Conservation (phyloP, 1,140 invertebrate species). For the Nasonia longicornis region DNA sequence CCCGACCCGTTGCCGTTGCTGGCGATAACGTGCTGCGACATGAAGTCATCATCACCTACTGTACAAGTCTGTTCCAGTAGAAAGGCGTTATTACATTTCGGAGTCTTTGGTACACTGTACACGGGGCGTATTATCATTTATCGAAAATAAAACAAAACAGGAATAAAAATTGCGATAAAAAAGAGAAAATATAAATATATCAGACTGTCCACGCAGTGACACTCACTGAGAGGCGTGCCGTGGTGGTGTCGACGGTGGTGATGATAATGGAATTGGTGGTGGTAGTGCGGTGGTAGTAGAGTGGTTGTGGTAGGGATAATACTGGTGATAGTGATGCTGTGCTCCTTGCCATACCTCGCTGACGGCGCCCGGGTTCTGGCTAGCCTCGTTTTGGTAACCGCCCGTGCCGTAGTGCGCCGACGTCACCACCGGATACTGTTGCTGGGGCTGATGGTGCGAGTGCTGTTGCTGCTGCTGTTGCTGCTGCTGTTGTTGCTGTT, state of each 20-base stretch:
- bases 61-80: slow-evolving; percentile 43
- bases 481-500: slow-evolving; percentile 54
- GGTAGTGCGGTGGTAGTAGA: slow-evolving; percentile 76
- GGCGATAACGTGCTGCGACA: slow-evolving; percentile 64
- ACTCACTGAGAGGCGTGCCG: slow-evolving; percentile 74
- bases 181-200: slow-evolving; percentile 40
- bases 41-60: slow-evolving; percentile 47
- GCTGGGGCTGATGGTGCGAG: slow-evolving; percentile 50
- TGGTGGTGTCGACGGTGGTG: slow-evolving; percentile 74
- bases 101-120: background rate
- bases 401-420: slow-evolving; percentile 59
- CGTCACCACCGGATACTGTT: slow-evolving; percentile 61
- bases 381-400: slow-evolving; percentile 50
- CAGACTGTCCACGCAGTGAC: slow-evolving; percentile 58
- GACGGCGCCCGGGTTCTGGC: slow-evolving; percentile 60
- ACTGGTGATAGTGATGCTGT: slow-evolving; percentile 74
- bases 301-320: slow-evolving; percentile 74
- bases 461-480: slow-evolving; percentile 55
- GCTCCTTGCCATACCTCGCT: slow-evolving; percentile 76
- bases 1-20: slow-evolving; percentile 61
- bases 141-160: background rate
- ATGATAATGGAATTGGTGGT: slow-evolving; percentile 75
- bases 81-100: slow-evolving; percentile 25
- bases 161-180: slow-evolving; percentile 8
- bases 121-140: background rate